These are phyloP conservation scores for Drosophila jambulina DNA, from an alignment of 1,140 invertebrate genomes.

Conservation along the genomic window DNA sequence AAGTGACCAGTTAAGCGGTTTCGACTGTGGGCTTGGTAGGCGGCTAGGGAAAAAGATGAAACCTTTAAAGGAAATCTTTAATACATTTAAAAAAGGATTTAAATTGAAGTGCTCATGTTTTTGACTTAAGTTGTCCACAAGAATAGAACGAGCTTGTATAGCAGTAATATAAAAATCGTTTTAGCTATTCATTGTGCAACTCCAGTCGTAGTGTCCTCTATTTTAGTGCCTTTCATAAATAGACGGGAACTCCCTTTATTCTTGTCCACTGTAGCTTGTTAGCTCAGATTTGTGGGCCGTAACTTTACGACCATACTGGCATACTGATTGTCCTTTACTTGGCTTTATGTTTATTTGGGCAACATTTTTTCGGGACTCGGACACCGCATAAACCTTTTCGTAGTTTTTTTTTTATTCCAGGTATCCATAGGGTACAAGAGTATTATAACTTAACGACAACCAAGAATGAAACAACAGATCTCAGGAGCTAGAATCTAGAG, in stretches of 20 bases:
- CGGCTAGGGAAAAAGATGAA: not conserved
- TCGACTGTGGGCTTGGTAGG: not conserved
- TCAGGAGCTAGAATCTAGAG: too few species aligned
- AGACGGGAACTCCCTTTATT: not conserved
- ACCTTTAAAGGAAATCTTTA: not conserved
- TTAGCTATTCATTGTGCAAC: not conserved
- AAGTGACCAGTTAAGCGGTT: conserved; percentile 8
- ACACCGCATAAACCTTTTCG: conserved; percentile 2
- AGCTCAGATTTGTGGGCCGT: conserved; percentile 57
- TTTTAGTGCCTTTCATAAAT: not conserved
- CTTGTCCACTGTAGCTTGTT: conserved; percentile 42
- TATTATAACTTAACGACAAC: not conserved
- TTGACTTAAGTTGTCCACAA: not conserved
- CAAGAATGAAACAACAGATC: not conserved
- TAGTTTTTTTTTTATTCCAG: not conserved
- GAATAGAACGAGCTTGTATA: not conserved
- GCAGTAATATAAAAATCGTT: too few species aligned
- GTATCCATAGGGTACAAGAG: not conserved
- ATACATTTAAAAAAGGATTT: not conserved
- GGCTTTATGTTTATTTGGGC: conserved; percentile 27
- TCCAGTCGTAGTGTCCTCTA: not conserved
- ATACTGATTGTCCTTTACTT: conserved; percentile 57
- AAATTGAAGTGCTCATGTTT: not conserved
- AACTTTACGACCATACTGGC: conserved; percentile 48
- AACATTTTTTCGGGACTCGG: conserved; percentile 18